Evolutionary conservation across 2,888 invertebrate species (phyloP), one percentile per base, ranked within the genome.

Genomic region (Tipula confusa): DNA sequence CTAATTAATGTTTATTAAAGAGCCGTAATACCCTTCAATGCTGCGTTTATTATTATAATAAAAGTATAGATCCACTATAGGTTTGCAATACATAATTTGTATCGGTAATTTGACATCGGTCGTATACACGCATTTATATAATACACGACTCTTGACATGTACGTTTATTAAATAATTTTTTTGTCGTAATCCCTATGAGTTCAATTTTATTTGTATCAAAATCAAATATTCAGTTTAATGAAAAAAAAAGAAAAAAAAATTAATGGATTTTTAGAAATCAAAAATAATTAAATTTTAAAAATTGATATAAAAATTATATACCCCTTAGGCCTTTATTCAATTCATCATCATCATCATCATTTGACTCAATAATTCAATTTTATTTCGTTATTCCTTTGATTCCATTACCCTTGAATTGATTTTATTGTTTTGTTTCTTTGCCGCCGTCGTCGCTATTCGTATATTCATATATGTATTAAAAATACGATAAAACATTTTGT

Each of bases 251-350:
- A 24, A 24, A 24, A 64, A 64, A 64, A 64, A 64, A 64, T 64
- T 64, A 64, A 64, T 64, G 64, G 24, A 64, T 64, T 64, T 64
- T 64, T 64, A 64, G 18, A 24, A 64, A 64, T 64, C 64, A 64
- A 9, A 64, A 64, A 64, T 64, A 64, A 64, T 24, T 64, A 24
- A 64, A 64, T 64, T 64, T 64, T 64, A 24, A 64, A 64, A 64
- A 64, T 64, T 64, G 64, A 64, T 64, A 24, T 24, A 64, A 24
- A 64, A 64, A 24, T 64, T 64, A 64, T 24, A 64, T 64, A 11
- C 18, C 64, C 43, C 64, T 64, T 24, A 64, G 64, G 64, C 64
- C 24, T 24, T 64, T 64, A 64, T 64, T 64, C 64, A 64, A 64
- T 64, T 64, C 24, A 64, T 64, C 64, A 64, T 64, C 64, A 43